phyloP scores from a whole-genome alignment of 2,113 vertebrate genomes.

The Salvelinus sp. region DNA sequence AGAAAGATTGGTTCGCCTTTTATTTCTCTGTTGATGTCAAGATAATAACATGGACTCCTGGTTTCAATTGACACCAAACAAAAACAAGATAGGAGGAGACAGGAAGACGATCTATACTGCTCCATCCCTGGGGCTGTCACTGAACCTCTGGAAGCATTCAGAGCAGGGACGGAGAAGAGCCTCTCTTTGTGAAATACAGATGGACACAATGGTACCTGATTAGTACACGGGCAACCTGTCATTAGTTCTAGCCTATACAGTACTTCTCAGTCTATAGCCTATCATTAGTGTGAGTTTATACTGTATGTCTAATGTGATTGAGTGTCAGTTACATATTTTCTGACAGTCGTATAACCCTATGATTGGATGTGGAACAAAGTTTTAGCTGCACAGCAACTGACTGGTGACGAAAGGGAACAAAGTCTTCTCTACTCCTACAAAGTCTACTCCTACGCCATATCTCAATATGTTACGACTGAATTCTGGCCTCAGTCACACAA shows the following conservation, averaged over 20 bases:
- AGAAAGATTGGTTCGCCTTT: conserved; percentile 17
- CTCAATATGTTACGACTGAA: too few relatives aligned
- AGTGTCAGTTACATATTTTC: too few relatives aligned
- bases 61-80: conserved; percentile 33
- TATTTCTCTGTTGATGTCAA: conserved; percentile 33
- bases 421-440: too few relatives aligned
- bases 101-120: conserved; percentile 14
- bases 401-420: too few relatives aligned
- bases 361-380: too few relatives aligned
- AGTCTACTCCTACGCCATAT: too few relatives aligned
- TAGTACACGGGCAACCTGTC: not conserved
- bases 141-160: conserved; percentile 15
- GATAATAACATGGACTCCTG: conserved; percentile 29
- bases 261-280: too few relatives aligned
- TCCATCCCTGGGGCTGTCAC: not conserved
- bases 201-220: not conserved
- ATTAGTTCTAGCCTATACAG: not conserved
- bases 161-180: not conserved
- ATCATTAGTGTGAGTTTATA: too few relatives aligned
- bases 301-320: too few relatives aligned
- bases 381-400: too few relatives aligned
- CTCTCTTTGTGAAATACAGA: conserved; percentile 6
- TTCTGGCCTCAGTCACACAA: too few relatives aligned
- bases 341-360: too few relatives aligned
- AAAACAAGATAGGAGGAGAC: not conserved